Evolutionary conservation across 2,888 invertebrate species (phyloP), one percentile per base, ranked within the genome.

Genomic region (Pseudococcus jackbeardsleyi): DNA sequence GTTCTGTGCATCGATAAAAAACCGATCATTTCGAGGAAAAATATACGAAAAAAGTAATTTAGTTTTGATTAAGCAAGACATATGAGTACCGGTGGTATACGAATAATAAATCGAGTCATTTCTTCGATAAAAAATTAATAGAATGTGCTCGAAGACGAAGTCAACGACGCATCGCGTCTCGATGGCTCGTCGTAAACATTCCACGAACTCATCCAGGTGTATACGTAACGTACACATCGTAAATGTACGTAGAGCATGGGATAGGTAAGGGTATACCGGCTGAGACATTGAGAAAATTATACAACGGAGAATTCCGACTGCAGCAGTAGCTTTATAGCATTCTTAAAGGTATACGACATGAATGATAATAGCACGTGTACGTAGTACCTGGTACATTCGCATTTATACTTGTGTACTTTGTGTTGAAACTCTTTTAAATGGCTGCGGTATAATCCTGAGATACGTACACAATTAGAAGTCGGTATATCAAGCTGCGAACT

Each of bases 51-150:
- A 50, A 50, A 12, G 17, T 50, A 15, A 50, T 50, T 50, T 17
- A 17, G 8, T 59, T 59, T 59, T 59, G 8, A 59, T 59, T 6
- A 19, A 59, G n/a, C 19, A 7, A n/a, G 59, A 59, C 26, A 3
- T 33, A 33, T 33, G 2, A 19, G 19, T 59, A 59, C 19, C 59
- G n/a, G 19, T 59, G 6, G 6, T 59, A 54, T 17, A 15, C 59
- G 19, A 5, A 19, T 9, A 19, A 19, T 59, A n/a, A n/a, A 59
- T 19, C 19, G 59, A 19, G 19, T 59, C 8, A 19, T 59, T 59
- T 59, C 59, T 59, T 59, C 59, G 11, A 59, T 59, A 33, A 59
- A 59, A 59, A 59, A 59, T 59, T 59, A 19, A 19, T 59, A 59
- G 6, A 33, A n/a, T 19, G 59, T 59, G 9, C 59, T 59, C 26